Evolutionary conservation across 2,113 vertebrate genomes (phyloP).

Genomic region (Oryzias celebensis): DNA sequence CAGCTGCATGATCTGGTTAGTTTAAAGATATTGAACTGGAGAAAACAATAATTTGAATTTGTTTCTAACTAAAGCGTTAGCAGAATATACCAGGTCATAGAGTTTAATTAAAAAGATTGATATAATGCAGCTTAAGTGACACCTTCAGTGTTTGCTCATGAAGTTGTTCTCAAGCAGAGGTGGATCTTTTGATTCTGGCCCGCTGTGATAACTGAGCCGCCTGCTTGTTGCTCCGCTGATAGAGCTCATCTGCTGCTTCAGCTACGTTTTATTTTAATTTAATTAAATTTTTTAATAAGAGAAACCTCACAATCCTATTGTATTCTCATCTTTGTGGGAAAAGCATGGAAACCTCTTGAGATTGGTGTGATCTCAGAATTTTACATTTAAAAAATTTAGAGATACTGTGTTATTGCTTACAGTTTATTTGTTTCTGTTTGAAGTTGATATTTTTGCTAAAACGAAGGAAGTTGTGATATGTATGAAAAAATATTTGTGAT

Average conservation of each 20-base stretch:
- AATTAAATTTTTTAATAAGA: not conserved
- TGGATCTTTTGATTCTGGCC: constrained; percentile 61
- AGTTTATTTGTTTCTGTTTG: too few species aligned
- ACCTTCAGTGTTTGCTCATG: not conserved
- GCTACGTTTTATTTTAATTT: not conserved
- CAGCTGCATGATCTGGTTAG: too few species aligned
- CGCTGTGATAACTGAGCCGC: constrained; percentile 59
- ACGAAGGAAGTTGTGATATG: too few species aligned
- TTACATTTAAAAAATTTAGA: too few species aligned
- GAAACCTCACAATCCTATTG: not conserved
- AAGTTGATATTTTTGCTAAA: too few species aligned
- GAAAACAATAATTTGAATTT: too few species aligned
- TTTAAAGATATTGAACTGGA: too few species aligned
- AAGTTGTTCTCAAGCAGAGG: constrained; percentile 31
- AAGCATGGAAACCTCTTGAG: not conserved
- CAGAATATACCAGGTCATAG: too few species aligned
- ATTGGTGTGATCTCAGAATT: too few species aligned
- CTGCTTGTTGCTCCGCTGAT: constrained; percentile 57
- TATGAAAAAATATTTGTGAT: too few species aligned
- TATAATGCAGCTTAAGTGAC: not conserved
- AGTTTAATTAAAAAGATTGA: not conserved
- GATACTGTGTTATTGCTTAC: too few species aligned
- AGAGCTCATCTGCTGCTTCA: constrained; percentile 44
- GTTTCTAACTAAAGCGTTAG: too few species aligned
- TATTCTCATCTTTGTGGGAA: not conserved